Conservation (phyloP, 2,888 invertebrate genomes). For the Slavum lentiscoides region DNA sequence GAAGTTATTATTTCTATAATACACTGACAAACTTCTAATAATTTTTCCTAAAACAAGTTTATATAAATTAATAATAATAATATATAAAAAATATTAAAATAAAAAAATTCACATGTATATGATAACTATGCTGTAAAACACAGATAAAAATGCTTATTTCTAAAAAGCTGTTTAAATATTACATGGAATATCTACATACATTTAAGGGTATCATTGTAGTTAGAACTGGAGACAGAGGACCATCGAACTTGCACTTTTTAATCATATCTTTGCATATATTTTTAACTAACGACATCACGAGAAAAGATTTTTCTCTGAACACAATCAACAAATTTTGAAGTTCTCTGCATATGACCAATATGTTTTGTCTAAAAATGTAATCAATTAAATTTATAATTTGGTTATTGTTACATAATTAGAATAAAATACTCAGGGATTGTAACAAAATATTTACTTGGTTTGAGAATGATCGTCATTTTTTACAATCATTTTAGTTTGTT, state of each 20-base stretch:
- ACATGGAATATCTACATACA: conserved; percentile 57
- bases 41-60: conserved; percentile 62
- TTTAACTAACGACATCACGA: conserved; percentile 80
- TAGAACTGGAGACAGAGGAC: conserved; percentile 62
- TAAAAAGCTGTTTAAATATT: not conserved
- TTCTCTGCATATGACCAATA: conserved; percentile 73
- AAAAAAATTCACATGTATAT: not conserved
- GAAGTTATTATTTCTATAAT: conserved; percentile 65
- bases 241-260: conserved; percentile 33
- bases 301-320: conserved; percentile 77
- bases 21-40: conserved; percentile 65
- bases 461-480: conserved; percentile 46
- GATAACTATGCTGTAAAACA: not conserved
- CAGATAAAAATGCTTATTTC: not conserved
- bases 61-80: conserved; percentile 25
- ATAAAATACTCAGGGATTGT: not conserved
- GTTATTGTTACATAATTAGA: not conserved
- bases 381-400: not conserved
- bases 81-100: conserved; percentile 31
- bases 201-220: conserved; percentile 65
- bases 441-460: conserved; percentile 36
- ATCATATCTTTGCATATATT: conserved; percentile 70
- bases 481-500: conserved; percentile 57
- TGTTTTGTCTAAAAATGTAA: conserved; percentile 62
- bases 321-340: conserved; percentile 78